Base-by-base conservation (phyloP, 2,888 invertebrate species). In the Hirtodrosophila histrioides region DNA sequence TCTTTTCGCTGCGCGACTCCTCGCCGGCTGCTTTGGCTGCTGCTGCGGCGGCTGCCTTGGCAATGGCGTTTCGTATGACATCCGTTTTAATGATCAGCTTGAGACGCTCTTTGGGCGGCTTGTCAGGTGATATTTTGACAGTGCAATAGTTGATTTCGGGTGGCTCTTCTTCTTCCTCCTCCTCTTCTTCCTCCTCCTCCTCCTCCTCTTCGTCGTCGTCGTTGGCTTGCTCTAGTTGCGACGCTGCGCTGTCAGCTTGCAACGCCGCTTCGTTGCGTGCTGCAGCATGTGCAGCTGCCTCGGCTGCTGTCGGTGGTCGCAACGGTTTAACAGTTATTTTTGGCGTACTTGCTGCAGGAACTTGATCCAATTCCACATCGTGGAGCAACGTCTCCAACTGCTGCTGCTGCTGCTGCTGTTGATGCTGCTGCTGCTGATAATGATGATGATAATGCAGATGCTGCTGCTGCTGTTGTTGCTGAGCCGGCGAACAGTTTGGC, bases 91-190 rank as follows among this genome's bases (percentile, higher is more conserved):
- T 92, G 44, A 91, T 91, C 29, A 92, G 74, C 68, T 91, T 94
- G 91, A 93, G 78, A 40, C 91, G 88, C 92, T 94, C 91, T 92
- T 94, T 91, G 35, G 91, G 91, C 58, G 91, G 90, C 92, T 91
- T 91, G 61, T 90, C 91, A 0, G 91, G 91, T 9, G 91, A 91
- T 60, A 91, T 91, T 77, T 91, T 91, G 2, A 91, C 91, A 0
- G 91, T 91, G 41, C 90, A 91, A 57, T 91, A 91, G 63, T 91
- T 91, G 3, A 91, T 91, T 69, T 91, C 91, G 3, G 91, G 89
- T 44, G 91, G 87, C 46, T 91, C 91, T 33, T 90, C 89, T 36
- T 86, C 73, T 6, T 85, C 84, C 3, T 79, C 79, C 0, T 82
- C 84, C 3, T 83, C 79, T 6, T 85, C 83, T 2, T 83, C 86